Conservation (phyloP, 2,888 invertebrate species). For the Aspidapion aeneum region DNA sequence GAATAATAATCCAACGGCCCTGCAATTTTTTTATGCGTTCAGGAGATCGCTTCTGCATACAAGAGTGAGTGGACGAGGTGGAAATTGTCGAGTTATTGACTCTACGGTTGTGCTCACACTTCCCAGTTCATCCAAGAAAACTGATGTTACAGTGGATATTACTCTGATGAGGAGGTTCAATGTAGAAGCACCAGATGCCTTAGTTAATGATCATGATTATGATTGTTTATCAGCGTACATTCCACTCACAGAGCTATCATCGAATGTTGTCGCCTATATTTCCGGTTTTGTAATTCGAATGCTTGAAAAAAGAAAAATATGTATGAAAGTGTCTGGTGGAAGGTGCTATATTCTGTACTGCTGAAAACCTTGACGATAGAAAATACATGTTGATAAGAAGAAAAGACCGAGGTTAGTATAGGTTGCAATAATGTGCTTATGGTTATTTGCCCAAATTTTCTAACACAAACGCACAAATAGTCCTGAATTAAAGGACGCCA, state of each 20-base stretch:
- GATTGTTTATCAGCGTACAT: constrained; percentile 3
- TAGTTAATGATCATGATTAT: constrained; percentile 3
- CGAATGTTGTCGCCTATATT: constrained; percentile 19
- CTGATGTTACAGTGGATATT: constrained; percentile 1
- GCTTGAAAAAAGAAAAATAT: constrained; percentile 6
- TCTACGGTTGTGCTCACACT: constrained; percentile 9
- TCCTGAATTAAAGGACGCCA: no score
- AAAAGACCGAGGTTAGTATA: constrained; percentile 8
- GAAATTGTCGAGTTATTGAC: constrained; percentile 18
- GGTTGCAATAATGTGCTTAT: no score
- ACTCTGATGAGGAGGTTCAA: constrained; percentile 3
- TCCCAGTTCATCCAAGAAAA: constrained; percentile 3
- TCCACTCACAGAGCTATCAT: constrained; percentile 3
- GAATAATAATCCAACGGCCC: constrained; percentile 18
- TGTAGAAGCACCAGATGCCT: neutral
- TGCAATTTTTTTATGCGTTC: constrained; percentile 14
- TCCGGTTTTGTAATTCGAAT: constrained; percentile 15
- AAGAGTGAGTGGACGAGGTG: constrained; percentile 8
- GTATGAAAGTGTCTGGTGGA: neutral
- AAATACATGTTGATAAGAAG: neutral
- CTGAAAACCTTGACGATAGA: neutral
- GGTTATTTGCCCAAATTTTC: no score
- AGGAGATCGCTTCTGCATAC: constrained; percentile 4
- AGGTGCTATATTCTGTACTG: constrained; percentile 1
- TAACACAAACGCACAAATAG: no score